These are phyloP conservation scores for Eurois occulta DNA, from an alignment of 2,888 invertebrate species.

Conservation along the genomic window DNA sequence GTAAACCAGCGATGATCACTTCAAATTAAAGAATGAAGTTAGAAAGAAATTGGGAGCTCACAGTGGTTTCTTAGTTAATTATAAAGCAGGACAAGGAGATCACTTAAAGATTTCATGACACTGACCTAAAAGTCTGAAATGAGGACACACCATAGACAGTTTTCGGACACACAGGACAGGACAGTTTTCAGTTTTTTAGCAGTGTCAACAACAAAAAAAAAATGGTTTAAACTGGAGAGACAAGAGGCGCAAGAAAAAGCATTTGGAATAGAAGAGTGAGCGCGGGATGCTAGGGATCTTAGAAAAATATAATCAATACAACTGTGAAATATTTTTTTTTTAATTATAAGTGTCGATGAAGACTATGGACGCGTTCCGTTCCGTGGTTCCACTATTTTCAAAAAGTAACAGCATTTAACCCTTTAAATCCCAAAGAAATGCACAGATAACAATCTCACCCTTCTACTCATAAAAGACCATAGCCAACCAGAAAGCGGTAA, in stretches of 20 bases:
- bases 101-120: neutral
- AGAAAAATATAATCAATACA: too few species aligned
- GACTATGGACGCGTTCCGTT: neutral
- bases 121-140: neutral
- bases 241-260: neutral
- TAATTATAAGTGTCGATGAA: neutral
- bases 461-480: neutral
- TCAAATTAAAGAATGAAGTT: neutral
- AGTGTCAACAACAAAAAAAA: neutral
- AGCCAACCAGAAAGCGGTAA: neutral
- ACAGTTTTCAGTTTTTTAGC: too few species aligned
- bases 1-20: neutral
- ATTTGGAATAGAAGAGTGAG: too few species aligned
- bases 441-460: neutral
- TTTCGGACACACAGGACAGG: too few species aligned
- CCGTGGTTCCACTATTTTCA: neutral
- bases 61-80: neutral
- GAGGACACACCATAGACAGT: neutral
- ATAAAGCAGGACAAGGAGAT: neutral
- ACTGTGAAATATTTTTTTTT: neutral
- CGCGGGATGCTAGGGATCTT: too few species aligned
- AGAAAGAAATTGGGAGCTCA: too few species aligned
- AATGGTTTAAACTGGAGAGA: neutral
- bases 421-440: neutral
- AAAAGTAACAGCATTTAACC: neutral